phyloP scores from a whole-genome alignment of 2,113 vertebrate species.

The Gasterosteus nipponicus region DNA sequence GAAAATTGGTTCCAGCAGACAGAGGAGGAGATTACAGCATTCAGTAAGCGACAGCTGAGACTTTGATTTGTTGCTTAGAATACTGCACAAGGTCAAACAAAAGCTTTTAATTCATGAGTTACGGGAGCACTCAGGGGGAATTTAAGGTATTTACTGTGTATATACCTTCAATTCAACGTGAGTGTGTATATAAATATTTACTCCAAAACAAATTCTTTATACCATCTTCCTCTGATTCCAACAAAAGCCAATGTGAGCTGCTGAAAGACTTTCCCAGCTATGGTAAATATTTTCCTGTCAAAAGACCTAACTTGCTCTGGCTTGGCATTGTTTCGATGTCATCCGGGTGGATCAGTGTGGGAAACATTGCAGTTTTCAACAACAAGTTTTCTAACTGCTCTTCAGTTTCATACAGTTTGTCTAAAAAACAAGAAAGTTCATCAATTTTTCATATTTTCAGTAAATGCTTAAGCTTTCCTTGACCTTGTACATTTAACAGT shows the following conservation, averaged over 20 bases:
- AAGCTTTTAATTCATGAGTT: constrained; percentile 15
- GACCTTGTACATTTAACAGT: no score
- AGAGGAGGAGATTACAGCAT: constrained; percentile 16
- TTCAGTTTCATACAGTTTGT: constrained; percentile 2
- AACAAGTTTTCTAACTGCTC: constrained; percentile 5
- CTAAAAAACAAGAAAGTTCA: constrained; percentile 17
- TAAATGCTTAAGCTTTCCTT: background rate
- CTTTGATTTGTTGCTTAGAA: constrained; percentile 13
- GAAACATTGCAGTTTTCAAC: constrained; percentile 21
- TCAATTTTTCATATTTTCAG: background rate
- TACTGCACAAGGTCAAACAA: constrained; percentile 1
- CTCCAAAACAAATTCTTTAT: background rate
- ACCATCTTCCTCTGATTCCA: constrained; percentile 2
- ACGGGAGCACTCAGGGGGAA: background rate
- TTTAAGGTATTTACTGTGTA: background rate
- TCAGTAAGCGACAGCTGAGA: background rate
- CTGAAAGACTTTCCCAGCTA: constrained; percentile 11
- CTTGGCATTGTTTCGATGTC: constrained; percentile 20
- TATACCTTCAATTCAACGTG: background rate
- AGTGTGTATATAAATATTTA: background rate
- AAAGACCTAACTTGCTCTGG: constrained; percentile 10
- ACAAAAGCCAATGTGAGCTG: constrained; percentile 1
- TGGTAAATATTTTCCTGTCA: constrained; percentile 5
- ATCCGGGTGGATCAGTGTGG: constrained; percentile 23
- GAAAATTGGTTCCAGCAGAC: constrained; percentile 38